Percentiles rank a stretch among this genome's conserved stretches.
These are phyloP conservation scores for Anthonomus grandis DNA, from an alignment of 1,140 invertebrate genomes.

Conservation along the genomic window DNA sequence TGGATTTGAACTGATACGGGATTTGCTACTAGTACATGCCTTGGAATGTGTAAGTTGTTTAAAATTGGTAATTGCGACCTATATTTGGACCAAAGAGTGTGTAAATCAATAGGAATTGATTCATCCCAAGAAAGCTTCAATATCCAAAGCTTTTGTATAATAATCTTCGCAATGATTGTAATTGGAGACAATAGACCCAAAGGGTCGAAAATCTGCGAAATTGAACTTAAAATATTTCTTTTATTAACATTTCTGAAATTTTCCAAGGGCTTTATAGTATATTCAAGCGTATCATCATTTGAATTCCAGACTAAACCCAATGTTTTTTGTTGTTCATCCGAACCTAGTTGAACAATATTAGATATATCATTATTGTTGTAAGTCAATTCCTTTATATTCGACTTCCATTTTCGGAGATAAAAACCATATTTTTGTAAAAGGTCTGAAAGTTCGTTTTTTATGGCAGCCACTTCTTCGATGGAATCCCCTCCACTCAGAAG, in stretches of 20 bases:
- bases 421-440: slow-evolving; percentile 31
- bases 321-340: slow-evolving; percentile 13
- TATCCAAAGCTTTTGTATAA: slow-evolving; percentile 44
- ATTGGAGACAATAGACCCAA: slow-evolving; percentile 38
- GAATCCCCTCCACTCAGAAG: slow-evolving; percentile 37
- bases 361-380: background rate
- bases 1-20: slow-evolving; percentile 4
- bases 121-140: slow-evolving; percentile 44
- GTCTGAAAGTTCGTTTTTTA: slow-evolving; percentile 13
- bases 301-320: slow-evolving; percentile 24
- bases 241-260: slow-evolving; percentile 14
- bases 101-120: slow-evolving; percentile 29
- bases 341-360: too few species aligned
- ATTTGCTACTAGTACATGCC: background rate
- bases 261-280: slow-evolving; percentile 7
- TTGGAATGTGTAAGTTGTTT: slow-evolving; percentile 1
- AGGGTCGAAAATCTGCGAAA: slow-evolving; percentile 35
- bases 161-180: slow-evolving; percentile 39
- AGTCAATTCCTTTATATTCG: slow-evolving; percentile 22
- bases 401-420: slow-evolving; percentile 46
- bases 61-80: background rate
- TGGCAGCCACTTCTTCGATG: slow-evolving; percentile 26
- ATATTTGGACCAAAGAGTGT: slow-evolving; percentile 15
- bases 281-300: slow-evolving; percentile 7
- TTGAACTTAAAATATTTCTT: slow-evolving; percentile 26